Percentiles rank a stretch among this genome's conserved stretches.
These are phyloP conservation scores for Cottoperca gobio DNA, from an alignment of 2,797 vertebrate genomes.

Conservation along the genomic window DNA sequence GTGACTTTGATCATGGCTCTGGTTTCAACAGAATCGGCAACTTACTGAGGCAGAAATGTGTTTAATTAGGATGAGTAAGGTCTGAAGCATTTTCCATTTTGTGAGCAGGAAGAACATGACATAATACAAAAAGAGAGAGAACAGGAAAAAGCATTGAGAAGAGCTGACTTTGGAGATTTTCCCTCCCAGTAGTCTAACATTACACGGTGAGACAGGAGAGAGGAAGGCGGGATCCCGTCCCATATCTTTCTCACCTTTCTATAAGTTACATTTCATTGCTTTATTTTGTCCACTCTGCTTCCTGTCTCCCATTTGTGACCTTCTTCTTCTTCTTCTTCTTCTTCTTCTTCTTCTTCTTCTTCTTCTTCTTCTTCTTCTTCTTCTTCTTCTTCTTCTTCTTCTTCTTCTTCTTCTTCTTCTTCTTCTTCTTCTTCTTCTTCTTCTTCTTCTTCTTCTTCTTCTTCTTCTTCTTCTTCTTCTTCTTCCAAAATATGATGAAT, in stretches of 20 bases:
- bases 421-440: no score
- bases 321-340: no score
- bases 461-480: no score
- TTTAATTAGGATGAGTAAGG: conserved; percentile 71
- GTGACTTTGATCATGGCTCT: conserved; percentile 56
- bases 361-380: no score
- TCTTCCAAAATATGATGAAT: no score
- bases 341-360: no score
- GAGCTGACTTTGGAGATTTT: conserved; percentile 75
- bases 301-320: conserved; percentile 40
- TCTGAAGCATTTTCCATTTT: conserved; percentile 64
- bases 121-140: conserved; percentile 55
- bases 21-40: conserved; percentile 45
- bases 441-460: no score
- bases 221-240: no score
- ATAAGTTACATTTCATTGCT: conserved; percentile 24
- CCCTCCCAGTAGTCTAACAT: conserved; percentile 65
- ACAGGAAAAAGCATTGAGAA: conserved; percentile 57
- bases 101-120: conserved; percentile 63
- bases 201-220: conserved; percentile 46
- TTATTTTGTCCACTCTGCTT: conserved; percentile 39
- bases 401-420: no score
- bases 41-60: conserved; percentile 55
- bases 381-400: no score
- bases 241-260: conserved; percentile 53